Evolutionary conservation across 2,888 invertebrate species (phyloP).

Genomic region (Drosophila rellima): DNA sequence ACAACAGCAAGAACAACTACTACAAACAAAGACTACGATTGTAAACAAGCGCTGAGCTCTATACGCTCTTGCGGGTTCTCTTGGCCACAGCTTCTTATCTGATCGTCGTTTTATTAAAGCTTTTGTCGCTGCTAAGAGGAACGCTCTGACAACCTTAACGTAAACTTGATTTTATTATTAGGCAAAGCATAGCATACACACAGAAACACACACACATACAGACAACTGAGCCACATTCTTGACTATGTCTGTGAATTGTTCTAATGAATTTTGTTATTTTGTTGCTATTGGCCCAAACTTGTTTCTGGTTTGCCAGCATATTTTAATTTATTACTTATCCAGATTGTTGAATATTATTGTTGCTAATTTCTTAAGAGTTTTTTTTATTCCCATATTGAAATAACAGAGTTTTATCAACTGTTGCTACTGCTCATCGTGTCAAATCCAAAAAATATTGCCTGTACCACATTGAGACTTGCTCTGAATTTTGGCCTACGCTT

Average conservation of each 20-base stretch:
- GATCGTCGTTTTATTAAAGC: slow-evolving; percentile 77
- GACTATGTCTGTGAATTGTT: slow-evolving; percentile 67
- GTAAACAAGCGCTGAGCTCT: slow-evolving; percentile 27
- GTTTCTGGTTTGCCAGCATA: slow-evolving; percentile 60
- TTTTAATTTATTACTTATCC: slow-evolving; percentile 69
- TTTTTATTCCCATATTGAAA: slow-evolving; percentile 27
- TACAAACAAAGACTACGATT: slow-evolving; percentile 8
- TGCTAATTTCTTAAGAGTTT: slow-evolving; percentile 60
- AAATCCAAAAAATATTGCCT: slow-evolving; percentile 6
- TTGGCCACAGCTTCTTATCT: slow-evolving; percentile 69
- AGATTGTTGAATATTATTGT: slow-evolving; percentile 61
- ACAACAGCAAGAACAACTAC: slow-evolving; percentile 22
- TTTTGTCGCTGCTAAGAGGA: slow-evolving; percentile 64
- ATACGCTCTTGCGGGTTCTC: slow-evolving; percentile 52
- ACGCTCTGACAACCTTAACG: slow-evolving; percentile 57
- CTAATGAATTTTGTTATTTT: slow-evolving; percentile 75
- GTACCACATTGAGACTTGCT: slow-evolving; percentile 33
- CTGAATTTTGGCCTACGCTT: slow-evolving; percentile 47
- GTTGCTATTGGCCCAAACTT: slow-evolving; percentile 53
- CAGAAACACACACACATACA: slow-evolving; percentile 5
- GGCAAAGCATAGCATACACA: slow-evolving; percentile 49
- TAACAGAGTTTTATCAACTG: slow-evolving; percentile 47
- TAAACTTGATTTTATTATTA: slow-evolving; percentile 79
- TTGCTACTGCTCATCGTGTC: slow-evolving; percentile 31
- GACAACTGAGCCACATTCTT: slow-evolving; percentile 66